Evolutionary conservation across 1,140 invertebrate genomes (phyloP).

Genomic region (Geopemphigus sp.): DNA sequence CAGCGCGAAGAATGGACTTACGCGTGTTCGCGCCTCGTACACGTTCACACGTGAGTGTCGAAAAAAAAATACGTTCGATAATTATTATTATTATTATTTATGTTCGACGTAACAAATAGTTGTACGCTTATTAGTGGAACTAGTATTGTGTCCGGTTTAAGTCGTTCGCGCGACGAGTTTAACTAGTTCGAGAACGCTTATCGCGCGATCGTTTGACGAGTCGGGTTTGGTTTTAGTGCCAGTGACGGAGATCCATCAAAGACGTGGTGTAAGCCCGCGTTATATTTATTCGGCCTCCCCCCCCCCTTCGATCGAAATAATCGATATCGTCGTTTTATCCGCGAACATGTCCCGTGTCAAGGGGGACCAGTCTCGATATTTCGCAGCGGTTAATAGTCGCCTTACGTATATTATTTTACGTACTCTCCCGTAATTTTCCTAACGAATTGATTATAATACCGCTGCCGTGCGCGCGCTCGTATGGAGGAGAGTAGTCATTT

Average conservation of each 20-base stretch:
- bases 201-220: not conserved
- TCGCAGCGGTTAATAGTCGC: not conserved
- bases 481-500: too few relatives aligned
- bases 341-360: constrained; percentile 32
- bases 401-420: not conserved
- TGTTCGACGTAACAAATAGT: too few relatives aligned
- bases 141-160: too few relatives aligned
- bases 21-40: not conserved
- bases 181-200: not conserved
- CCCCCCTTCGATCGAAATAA: too few relatives aligned
- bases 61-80: too few relatives aligned
- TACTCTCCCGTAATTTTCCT: too few relatives aligned
- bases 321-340: not conserved
- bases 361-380: constrained; percentile 23
- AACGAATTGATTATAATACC: too few relatives aligned
- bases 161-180: not conserved
- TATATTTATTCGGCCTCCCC: constrained; percentile 4
- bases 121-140: too few relatives aligned
- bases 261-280: not conserved
- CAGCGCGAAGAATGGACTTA: not conserved
- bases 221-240: not conserved
- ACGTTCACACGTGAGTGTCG: constrained; percentile 25
- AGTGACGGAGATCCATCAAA: not conserved
- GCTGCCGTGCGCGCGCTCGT: too few relatives aligned
- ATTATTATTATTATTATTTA: too few relatives aligned